These are phyloP conservation scores for Monopterus albus DNA, from an alignment of 2,113 vertebrate species.

Conservation along the genomic window DNA sequence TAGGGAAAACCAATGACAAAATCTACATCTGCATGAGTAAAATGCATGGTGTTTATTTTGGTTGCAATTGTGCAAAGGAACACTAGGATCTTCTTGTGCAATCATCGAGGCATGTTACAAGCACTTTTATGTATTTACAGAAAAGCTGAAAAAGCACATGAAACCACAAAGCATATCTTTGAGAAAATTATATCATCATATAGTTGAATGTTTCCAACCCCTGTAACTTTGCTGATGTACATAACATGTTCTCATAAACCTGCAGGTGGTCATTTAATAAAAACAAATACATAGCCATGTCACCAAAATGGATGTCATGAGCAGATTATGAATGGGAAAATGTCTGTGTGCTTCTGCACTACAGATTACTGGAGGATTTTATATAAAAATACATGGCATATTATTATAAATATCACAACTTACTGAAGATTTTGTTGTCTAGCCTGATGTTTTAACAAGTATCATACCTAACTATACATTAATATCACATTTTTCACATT, in stretches of 20 bases:
- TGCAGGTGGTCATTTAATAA: constrained; percentile 55
- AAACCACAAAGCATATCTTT: constrained; percentile 67
- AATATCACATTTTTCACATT: constrained; percentile 16
- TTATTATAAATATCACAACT: no score
- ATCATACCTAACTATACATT: not conserved
- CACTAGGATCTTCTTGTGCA: constrained; percentile 35
- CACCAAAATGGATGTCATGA: constrained; percentile 33
- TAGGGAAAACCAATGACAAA: constrained; percentile 66
- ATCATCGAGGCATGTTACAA: constrained; percentile 53
- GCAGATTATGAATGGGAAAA: constrained; percentile 6
- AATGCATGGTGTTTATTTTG: constrained; percentile 61
- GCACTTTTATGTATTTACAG: constrained; percentile 53
- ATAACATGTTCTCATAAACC: constrained; percentile 26
- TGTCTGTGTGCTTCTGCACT: no score
- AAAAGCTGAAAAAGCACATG: constrained; percentile 48
- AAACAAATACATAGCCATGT: constrained; percentile 32
- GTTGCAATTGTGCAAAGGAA: constrained; percentile 49
- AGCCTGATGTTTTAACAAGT: not conserved
- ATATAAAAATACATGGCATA: not conserved
- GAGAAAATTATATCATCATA: constrained; percentile 61
- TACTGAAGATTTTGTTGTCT: not conserved
- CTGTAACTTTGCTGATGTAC: constrained; percentile 28
- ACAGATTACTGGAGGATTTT: not conserved
- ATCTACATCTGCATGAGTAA: constrained; percentile 53
- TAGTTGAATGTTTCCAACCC: constrained; percentile 53